A percentile compares a stretch with the other conserved stretches of the same genome.
Conservation (phyloP, 2,888 invertebrate species). For the Liodrosophila aerea region DNA sequence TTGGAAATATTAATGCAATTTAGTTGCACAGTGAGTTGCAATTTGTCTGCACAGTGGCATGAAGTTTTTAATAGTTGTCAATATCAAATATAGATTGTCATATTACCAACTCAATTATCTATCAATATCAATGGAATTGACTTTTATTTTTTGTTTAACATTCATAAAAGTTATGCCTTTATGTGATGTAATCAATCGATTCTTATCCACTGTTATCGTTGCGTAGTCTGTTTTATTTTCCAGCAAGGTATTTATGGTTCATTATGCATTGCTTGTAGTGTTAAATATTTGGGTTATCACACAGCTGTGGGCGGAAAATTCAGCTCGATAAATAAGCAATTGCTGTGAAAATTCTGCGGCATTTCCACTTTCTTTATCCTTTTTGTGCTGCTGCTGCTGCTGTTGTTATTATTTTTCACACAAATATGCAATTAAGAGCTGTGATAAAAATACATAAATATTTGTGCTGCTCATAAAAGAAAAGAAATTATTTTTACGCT, state of each 20-base stretch:
- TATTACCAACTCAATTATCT: neutral
- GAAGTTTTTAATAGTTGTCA: neutral
- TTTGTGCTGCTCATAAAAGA: constrained; percentile 38
- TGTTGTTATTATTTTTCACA: constrained; percentile 14
- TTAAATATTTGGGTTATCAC: constrained; percentile 33
- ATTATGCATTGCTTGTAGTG: constrained; percentile 22
- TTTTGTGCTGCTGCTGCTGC: neutral
- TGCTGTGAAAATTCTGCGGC: constrained; percentile 14
- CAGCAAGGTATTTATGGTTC: constrained; percentile 14
- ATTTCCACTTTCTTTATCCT: constrained; percentile 3
- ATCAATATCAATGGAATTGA: neutral
- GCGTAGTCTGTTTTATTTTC: constrained; percentile 4
- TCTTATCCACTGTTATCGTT: constrained; percentile 16
- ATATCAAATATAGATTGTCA: neutral
- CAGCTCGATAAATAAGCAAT: too few species aligned
- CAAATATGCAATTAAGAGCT: constrained; percentile 48
- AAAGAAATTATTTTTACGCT: constrained; percentile 24
- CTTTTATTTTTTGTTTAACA: neutral
- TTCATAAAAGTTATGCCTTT: too few species aligned
- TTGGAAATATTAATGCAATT: constrained; percentile 70
- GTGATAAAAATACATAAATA: constrained; percentile 18
- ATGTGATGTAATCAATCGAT: neutral
- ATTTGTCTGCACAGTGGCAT: constrained; percentile 57
- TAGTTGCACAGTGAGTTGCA: constrained; percentile 45
- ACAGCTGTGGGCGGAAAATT: constrained; percentile 36